Evolutionary conservation across 2,888 invertebrate species (phyloP).

Genomic region (Athetis lepigone): DNA sequence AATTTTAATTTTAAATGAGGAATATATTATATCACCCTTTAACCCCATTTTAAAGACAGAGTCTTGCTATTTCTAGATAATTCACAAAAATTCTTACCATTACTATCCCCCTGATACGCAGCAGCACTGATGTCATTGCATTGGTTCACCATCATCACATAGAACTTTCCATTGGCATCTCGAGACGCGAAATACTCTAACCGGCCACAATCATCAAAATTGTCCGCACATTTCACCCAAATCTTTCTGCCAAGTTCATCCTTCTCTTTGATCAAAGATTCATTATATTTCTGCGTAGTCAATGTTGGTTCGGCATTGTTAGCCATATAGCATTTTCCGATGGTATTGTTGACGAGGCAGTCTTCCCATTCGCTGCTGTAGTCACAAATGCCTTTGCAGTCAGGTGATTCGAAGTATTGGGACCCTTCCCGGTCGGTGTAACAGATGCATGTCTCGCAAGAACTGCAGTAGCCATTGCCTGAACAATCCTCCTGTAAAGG

Average conservation of each 20-base stretch:
- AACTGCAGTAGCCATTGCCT: slow-evolving; percentile 80
- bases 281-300: slow-evolving; percentile 64
- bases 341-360: slow-evolving; percentile 70
- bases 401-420: slow-evolving; percentile 79
- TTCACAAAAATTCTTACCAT: slow-evolving; percentile 65
- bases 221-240: slow-evolving; percentile 79
- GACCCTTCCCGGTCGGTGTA: slow-evolving; percentile 74
- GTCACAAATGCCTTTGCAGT: slow-evolving; percentile 80
- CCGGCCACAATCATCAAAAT: slow-evolving; percentile 60
- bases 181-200: slow-evolving; percentile 75
- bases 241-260: slow-evolving; percentile 67
- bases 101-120: slow-evolving; percentile 52
- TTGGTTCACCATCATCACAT: slow-evolving; percentile 73
- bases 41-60: not conserved
- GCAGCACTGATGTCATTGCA: slow-evolving; percentile 64
- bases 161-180: slow-evolving; percentile 60
- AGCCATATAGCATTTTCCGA: slow-evolving; percentile 62
- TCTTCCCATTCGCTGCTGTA: slow-evolving; percentile 70
- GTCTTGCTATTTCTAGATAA: not conserved
- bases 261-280: slow-evolving; percentile 58
- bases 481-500: slow-evolving; percentile 69
- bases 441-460: slow-evolving; percentile 78
- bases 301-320: too few species aligned
- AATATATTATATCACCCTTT: too few species aligned
- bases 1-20: too few species aligned